These are phyloP conservation scores for Agonum fuliginosum DNA, from an alignment of 2,888 invertebrate genomes.

Conservation along the genomic window DNA sequence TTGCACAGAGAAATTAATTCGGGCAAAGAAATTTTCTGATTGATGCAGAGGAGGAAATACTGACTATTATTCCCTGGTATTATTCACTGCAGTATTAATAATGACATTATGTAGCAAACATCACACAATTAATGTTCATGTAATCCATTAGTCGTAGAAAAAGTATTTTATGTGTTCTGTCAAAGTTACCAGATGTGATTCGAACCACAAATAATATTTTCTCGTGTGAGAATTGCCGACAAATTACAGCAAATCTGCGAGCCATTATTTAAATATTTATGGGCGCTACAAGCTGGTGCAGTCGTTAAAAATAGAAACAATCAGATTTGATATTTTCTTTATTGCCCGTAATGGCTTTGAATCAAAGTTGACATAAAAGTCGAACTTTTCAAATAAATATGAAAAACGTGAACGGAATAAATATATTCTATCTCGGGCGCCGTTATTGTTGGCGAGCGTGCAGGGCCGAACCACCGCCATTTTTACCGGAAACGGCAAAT, in stretches of 20 bases:
- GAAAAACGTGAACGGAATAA: constrained; percentile 48
- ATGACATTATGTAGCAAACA: no score
- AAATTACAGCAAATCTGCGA: neutral
- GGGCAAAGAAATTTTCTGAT: no score
- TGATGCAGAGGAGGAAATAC: no score
- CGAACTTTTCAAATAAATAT: constrained; percentile 51
- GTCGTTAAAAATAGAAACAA: constrained; percentile 45
- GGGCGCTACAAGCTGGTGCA: neutral
- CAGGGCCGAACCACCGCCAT: neutral
- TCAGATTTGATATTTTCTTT: constrained; percentile 48
- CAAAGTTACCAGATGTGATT: neutral
- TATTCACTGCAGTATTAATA: no score
- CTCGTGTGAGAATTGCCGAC: neutral
- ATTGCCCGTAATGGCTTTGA: constrained; percentile 42
- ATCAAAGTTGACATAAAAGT: constrained; percentile 51
- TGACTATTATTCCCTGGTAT: no score
- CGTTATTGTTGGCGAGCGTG: neutral
- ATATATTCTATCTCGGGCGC: constrained; percentile 28
- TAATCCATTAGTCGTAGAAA: no score
- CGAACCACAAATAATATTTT: neutral
- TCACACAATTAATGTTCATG: no score
- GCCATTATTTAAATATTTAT: constrained; percentile 26
- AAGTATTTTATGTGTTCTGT: no score
- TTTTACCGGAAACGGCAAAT: constrained; percentile 6
- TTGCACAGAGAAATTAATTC: no score